Evolutionary conservation across 2,888 invertebrate genomes (phyloP).

Genomic region (Rhyacophila evoluta): DNA sequence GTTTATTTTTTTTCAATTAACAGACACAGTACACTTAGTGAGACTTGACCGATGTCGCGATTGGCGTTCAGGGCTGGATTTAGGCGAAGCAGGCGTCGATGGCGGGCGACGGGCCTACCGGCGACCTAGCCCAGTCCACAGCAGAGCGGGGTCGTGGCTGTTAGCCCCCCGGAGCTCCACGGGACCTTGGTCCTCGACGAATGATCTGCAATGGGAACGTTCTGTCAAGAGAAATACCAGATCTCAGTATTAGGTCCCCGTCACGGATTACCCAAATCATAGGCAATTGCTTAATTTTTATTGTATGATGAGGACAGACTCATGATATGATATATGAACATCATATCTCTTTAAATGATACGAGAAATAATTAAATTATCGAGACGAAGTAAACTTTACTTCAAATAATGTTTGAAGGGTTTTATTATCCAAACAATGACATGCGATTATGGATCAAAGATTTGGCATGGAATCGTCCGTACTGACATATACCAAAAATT

Average conservation of each 20-base stretch:
- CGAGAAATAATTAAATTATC: no score
- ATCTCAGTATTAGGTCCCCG: background rate
- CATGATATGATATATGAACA: no score
- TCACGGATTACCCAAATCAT: background rate
- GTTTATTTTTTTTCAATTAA: background rate
- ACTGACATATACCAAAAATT: no score
- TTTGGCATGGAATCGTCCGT: no score
- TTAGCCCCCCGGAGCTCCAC: slow-evolving; percentile 72
- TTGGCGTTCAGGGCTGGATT: background rate
- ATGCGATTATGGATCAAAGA: no score
- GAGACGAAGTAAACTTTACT: no score
- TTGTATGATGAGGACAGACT: no score
- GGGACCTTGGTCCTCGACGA: slow-evolving; percentile 70
- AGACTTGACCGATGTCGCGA: slow-evolving; percentile 18
- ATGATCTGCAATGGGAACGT: slow-evolving; percentile 65
- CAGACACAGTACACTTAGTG: background rate
- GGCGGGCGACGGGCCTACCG: slow-evolving; percentile 60
- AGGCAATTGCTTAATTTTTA: background rate
- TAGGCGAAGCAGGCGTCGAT: background rate
- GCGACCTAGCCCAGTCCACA: slow-evolving; percentile 75
- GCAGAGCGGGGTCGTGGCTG: slow-evolving; percentile 74
- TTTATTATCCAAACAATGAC: no score
- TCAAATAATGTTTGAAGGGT: no score
- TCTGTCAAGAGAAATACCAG: slow-evolving; percentile 47
- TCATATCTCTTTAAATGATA: no score